A percentile compares a stretch with the other conserved stretches of the same genome.
Conservation (phyloP, 2,888 invertebrate genomes). For the Diachrysia chrysitis region DNA sequence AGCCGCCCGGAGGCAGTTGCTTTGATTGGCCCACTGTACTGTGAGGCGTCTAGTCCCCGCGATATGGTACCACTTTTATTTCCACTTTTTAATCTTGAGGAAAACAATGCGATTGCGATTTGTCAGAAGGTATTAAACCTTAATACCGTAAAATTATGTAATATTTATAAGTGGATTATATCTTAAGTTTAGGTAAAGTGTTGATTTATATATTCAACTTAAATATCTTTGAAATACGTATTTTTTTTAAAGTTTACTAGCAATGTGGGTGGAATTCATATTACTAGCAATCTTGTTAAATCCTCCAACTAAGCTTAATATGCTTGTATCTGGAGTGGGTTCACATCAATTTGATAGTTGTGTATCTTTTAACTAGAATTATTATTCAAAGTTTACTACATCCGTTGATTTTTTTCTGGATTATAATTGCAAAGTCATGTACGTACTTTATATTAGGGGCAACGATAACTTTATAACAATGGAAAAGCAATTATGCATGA, state of each 20-base stretch:
- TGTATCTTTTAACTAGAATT: too few relatives aligned
- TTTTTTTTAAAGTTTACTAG: too few relatives aligned
- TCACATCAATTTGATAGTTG: too few relatives aligned
- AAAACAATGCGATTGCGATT: constrained; percentile 33
- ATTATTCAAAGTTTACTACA: too few relatives aligned
- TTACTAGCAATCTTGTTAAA: too few relatives aligned
- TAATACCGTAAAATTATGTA: background rate
- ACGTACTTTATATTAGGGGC: background rate
- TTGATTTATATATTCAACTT: too few relatives aligned
- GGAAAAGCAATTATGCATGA: background rate
- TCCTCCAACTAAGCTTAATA: too few relatives aligned
- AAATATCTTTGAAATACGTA: too few relatives aligned
- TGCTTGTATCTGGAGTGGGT: too few relatives aligned
- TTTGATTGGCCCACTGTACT: constrained; percentile 70
- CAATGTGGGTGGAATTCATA: too few relatives aligned
- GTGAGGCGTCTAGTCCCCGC: constrained; percentile 41
- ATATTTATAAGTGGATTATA: too few relatives aligned
- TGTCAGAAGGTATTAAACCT: too few relatives aligned
- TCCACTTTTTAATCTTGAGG: constrained; percentile 53
- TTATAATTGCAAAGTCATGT: background rate
- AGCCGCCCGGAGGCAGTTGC: constrained; percentile 69
- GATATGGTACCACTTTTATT: constrained; percentile 41
- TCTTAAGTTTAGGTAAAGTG: background rate
- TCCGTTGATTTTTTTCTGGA: background rate
- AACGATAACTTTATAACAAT: background rate